phyloP scores from a whole-genome alignment of 2,113 vertebrate genomes.

The Rhinolophus ferrumequinum region DNA sequence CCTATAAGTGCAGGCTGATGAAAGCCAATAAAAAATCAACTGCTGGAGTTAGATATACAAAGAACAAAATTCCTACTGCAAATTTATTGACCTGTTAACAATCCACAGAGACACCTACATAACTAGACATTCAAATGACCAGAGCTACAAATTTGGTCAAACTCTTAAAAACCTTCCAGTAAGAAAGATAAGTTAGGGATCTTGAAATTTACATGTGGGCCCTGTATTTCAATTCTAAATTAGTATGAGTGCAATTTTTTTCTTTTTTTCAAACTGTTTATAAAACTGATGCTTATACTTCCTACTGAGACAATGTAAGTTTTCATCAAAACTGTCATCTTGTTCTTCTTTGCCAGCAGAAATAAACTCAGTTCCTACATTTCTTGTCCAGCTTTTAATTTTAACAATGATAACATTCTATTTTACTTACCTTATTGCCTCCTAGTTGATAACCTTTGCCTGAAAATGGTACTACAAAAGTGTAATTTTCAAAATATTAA shows the following conservation, averaged over 20 bases:
- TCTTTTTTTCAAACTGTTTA: constrained; percentile 42
- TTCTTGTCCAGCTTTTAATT: constrained; percentile 35
- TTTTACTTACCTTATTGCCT: neutral
- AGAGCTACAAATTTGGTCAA: constrained; percentile 24
- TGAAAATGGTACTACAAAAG: neutral
- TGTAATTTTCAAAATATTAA: constrained; percentile 46
- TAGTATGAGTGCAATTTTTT: neutral
- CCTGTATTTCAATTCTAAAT: constrained; percentile 24
- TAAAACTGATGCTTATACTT: constrained; percentile 6
- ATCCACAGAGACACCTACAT: neutral
- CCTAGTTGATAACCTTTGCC: constrained; percentile 15
- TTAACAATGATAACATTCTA: constrained; percentile 21
- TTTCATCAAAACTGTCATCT: neutral
- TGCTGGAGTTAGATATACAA: neutral
- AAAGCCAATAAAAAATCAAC: neutral
- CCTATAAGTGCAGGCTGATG: neutral
- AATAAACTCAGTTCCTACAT: constrained; percentile 40
- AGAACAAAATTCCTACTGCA: constrained; percentile 10
- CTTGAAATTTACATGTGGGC: neutral
- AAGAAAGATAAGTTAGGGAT: neutral
- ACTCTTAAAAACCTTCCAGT: neutral
- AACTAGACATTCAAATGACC: neutral
- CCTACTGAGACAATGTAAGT: constrained; percentile 16
- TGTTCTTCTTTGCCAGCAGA: neutral
- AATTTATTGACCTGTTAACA: neutral